Evolutionary conservation across 2,113 vertebrate species (phyloP).

Genomic region (Orycteropus afer): DNA sequence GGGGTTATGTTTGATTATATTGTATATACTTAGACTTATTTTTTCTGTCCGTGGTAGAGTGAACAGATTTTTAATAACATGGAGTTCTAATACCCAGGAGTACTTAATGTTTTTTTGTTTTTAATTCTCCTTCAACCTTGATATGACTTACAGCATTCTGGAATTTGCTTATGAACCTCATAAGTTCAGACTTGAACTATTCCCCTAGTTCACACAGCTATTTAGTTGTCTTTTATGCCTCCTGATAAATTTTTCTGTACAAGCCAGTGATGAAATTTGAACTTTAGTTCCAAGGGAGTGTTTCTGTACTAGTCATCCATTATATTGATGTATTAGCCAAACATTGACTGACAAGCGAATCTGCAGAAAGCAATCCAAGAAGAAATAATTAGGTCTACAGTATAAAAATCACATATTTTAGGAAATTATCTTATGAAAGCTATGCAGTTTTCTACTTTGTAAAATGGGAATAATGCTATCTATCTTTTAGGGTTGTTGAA

Average conservation of each 20-base stretch:
- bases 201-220: conserved; percentile 72
- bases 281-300: conserved; percentile 74
- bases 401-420: conserved; percentile 68
- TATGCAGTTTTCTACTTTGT: conserved; percentile 45
- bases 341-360: conserved; percentile 63
- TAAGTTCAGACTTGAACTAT: conserved; percentile 75
- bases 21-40: conserved; percentile 52
- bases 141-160: conserved; percentile 73
- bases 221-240: conserved; percentile 76
- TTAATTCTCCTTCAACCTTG: conserved; percentile 71
- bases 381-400: conserved; percentile 48
- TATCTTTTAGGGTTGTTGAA: conserved; percentile 16
- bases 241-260: conserved; percentile 78
- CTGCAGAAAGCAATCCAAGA: conserved; percentile 69
- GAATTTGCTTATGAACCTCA: conserved; percentile 77
- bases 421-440: conserved; percentile 41
- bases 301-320: conserved; percentile 60
- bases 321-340: conserved; percentile 68
- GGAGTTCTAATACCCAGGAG: conserved; percentile 69
- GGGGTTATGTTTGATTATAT: conserved; percentile 33
- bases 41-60: conserved; percentile 58
- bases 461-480: conserved; percentile 29
- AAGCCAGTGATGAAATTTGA: conserved; percentile 80
- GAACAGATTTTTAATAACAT: conserved; percentile 73
- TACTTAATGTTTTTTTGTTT: conserved; percentile 74